These are phyloP conservation scores for Pelusios castaneus DNA, from an alignment of 2,113 vertebrate species.

Conservation along the genomic window DNA sequence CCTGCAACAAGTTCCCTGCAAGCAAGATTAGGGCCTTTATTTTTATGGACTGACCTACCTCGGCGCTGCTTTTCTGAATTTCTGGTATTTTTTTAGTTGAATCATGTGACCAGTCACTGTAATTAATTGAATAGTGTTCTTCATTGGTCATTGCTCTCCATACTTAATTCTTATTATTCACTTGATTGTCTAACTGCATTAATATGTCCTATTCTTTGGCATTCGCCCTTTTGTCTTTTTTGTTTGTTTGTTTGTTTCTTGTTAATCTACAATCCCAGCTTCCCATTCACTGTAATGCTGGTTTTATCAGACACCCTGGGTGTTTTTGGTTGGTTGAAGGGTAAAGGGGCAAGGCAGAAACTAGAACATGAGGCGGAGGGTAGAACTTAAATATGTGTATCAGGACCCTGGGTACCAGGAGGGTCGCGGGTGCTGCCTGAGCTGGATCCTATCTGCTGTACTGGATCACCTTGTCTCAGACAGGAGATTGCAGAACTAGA, in stretches of 20 bases:
- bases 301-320: not conserved
- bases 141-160: not conserved
- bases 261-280: not conserved
- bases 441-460: not conserved
- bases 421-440: not conserved
- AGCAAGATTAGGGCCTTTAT: not conserved
- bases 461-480: not conserved
- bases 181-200: not conserved
- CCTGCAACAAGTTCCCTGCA: not conserved
- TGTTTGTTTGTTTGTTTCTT: not conserved
- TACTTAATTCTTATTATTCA: not conserved
- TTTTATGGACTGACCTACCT: not conserved
- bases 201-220: not conserved
- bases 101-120: not conserved
- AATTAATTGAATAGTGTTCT: not conserved
- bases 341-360: not conserved
- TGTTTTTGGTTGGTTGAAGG: not conserved
- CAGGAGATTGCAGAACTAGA: not conserved
- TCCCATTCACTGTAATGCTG: not conserved
- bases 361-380: not conserved
- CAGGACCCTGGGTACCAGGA: not conserved
- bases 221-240: not conserved
- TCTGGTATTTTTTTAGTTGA: not conserved
- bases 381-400: not conserved
- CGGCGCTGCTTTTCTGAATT: not conserved